A percentile compares a stretch with the other conserved stretches of the same genome.
Conservation (phyloP, 2,113 vertebrate species). For the Pseudois nayaur region DNA sequence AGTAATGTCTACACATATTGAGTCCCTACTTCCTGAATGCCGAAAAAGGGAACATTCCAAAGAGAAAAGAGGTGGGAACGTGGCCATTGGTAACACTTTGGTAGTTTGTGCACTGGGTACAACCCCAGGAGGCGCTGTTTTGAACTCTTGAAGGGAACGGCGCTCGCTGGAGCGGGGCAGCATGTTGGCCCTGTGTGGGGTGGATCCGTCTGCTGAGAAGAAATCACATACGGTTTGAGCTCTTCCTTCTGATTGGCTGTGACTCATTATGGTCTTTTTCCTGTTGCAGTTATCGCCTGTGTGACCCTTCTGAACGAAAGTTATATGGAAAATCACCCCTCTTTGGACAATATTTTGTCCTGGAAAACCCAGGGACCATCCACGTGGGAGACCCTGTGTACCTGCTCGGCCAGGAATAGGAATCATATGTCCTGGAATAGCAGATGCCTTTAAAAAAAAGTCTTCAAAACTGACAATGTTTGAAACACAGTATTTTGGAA, state of each 20-base stretch:
- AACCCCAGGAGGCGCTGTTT: neutral
- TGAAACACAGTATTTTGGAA: neutral
- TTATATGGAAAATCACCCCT: slow-evolving; percentile 84
- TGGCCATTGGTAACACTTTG: neutral
- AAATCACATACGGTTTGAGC: fast-evolving
- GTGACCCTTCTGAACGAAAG: slow-evolving; percentile 83
- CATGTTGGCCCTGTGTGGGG: fast-evolving
- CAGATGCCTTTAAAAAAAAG: neutral
- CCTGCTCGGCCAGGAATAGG: slow-evolving; percentile 75
- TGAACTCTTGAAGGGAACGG: fast-evolving
- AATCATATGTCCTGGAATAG: neutral
- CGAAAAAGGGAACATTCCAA: no score
- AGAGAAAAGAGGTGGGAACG: neutral
- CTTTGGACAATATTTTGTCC: slow-evolving; percentile 87
- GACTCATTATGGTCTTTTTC: neutral
- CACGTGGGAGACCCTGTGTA: slow-evolving; percentile 90
- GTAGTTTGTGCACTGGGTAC: fast-evolving
- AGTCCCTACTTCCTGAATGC: neutral
- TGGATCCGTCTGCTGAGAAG: fast-evolving
- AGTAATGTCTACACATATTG: fast-evolving
- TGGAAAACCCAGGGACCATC: slow-evolving; percentile 85
- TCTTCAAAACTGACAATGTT: neutral
- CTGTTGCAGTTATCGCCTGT: slow-evolving; percentile 87
- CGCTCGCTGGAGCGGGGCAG: fast-evolving
- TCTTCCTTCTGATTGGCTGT: neutral